Percentiles rank a stretch among this genome's conserved stretches.
phyloP scores from a whole-genome alignment of 2,113 vertebrate species.

The Pachypanchax playfairii region DNA sequence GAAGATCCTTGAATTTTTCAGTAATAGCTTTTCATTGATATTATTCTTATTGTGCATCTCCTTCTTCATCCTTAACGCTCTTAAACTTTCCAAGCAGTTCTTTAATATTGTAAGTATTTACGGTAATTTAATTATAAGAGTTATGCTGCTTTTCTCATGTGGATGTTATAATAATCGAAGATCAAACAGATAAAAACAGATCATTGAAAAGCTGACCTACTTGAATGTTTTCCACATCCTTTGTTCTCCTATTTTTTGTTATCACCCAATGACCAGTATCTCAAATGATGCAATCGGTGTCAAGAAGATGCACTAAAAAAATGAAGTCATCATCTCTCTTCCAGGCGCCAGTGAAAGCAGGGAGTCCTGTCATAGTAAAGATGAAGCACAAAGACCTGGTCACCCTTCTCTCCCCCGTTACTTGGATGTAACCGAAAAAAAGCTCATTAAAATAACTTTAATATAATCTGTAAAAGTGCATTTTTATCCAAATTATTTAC shows the following conservation, averaged over 20 bases:
- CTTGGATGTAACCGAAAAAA: no score
- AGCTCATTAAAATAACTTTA: no score
- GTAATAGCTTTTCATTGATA: not conserved
- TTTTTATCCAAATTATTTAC: no score
- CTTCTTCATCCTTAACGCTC: not conserved
- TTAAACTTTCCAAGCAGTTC: not conserved
- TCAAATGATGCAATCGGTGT: slow-evolving; percentile 12
- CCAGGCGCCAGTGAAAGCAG: slow-evolving; percentile 51
- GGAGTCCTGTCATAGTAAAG: slow-evolving; percentile 50
- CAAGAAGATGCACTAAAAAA: slow-evolving; percentile 44
- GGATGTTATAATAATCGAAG: not conserved
- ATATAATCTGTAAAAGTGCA: no score
- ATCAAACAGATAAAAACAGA: slow-evolving; percentile 16
- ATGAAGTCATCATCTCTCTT: slow-evolving; percentile 64
- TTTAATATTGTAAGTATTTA: no score
- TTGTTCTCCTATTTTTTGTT: slow-evolving; percentile 5
- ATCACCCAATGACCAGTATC: slow-evolving; percentile 11
- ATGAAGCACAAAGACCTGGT: slow-evolving; percentile 43
- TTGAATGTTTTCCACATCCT: not conserved
- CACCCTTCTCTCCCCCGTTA: slow-evolving; percentile 10
- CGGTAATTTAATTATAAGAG: not conserved
- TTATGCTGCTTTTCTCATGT: not conserved
- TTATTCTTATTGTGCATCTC: not conserved
- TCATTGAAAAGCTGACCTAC: not conserved
- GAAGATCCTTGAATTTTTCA: slow-evolving; percentile 41